Evolutionary conservation across 2,888 invertebrate species (phyloP).

Genomic region (Phyto melanocephala): DNA sequence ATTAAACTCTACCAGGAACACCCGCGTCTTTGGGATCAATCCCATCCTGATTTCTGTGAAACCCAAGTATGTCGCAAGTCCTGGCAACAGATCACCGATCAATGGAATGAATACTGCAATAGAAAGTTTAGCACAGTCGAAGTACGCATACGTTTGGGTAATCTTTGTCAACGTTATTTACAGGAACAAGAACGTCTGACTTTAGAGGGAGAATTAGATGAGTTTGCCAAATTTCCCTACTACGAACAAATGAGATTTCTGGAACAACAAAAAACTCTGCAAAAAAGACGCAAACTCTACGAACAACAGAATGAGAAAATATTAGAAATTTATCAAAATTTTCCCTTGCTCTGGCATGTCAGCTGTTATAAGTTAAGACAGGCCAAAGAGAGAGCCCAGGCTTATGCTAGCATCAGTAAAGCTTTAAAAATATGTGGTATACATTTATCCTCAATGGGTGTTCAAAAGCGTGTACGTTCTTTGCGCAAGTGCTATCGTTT

Average conservation of each 20-base stretch:
- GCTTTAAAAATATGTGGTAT: conserved; percentile 67
- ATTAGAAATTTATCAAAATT: conserved; percentile 71
- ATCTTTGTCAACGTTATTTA: conserved; percentile 72
- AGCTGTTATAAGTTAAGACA: conserved; percentile 66
- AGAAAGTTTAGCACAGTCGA: conserved; percentile 70
- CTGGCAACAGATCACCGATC: conserved; percentile 69
- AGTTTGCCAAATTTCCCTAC: conserved; percentile 69
- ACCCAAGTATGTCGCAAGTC: conserved; percentile 70
- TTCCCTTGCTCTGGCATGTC: conserved; percentile 73
- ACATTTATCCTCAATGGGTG: conserved; percentile 66
- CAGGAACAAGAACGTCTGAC: conserved; percentile 71
- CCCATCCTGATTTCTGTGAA: conserved; percentile 71
- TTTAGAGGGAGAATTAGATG: conserved; percentile 70
- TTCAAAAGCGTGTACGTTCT: conserved; percentile 71
- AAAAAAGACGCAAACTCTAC: conserved; percentile 69
- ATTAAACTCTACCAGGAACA: conserved; percentile 70
- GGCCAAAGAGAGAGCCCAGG: conserved; percentile 68
- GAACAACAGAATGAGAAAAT: conserved; percentile 71
- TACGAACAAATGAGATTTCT: conserved; percentile 70
- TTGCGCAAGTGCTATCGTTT: conserved; percentile 72
- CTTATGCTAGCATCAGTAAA: conserved; percentile 69
- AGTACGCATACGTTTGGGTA: conserved; percentile 71
- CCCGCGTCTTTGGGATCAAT: conserved; percentile 72
- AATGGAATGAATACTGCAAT: conserved; percentile 69
- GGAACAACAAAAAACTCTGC: conserved; percentile 70